Base-by-base conservation (phyloP, 2,113 vertebrate genomes). In the Jacana jacana region DNA sequence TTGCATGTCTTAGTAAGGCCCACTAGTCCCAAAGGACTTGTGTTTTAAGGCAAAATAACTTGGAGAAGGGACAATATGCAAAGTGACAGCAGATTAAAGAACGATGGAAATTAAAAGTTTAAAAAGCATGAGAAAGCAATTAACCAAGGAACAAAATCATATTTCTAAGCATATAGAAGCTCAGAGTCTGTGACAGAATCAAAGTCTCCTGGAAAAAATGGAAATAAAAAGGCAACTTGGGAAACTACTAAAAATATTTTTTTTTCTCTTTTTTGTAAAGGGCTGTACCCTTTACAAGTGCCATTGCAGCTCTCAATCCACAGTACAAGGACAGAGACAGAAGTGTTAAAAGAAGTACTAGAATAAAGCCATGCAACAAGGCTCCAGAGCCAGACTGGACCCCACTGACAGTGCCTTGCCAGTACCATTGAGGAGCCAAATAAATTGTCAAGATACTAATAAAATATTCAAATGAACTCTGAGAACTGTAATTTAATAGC, bases 111-210 rank as follows among this genome's bases (percentile, higher is more conserved):
- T 92, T 93, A 89, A 69, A 94, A 96, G 92, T 94, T 88, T 85
- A 88, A 91, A 97, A 95, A 94, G 90, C 92, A 93, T 80, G 85
- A 91, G 86, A 93, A 91, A 92, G 94, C 81, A 97, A 93, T 95
- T 96, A 97, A 71, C 68, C 81, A 84, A 93, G 83, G 86, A 89
- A 86, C 69, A 91, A 95, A 95, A 89, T 0, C 11, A 30, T 79
- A 57, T 78, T 86, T 85, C 73, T 76, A 89, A 93, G 84, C 73
- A 31, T 44, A 93, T 4, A 92, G 91, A 76, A 91, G 57, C 57
- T 87, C 61, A 40, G 57, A 75, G 69, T 16, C 57, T 94, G 81
- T 71, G 73, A 92, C 77, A 91, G 57, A 95, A 95, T 68, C 81
- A 78, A 83, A 89, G 73, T 61, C 35, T 84, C 51, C 22, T 11